These are phyloP conservation scores for Lasiurus borealis DNA, from an alignment of 2,113 vertebrate species.

Conservation along the genomic window DNA sequence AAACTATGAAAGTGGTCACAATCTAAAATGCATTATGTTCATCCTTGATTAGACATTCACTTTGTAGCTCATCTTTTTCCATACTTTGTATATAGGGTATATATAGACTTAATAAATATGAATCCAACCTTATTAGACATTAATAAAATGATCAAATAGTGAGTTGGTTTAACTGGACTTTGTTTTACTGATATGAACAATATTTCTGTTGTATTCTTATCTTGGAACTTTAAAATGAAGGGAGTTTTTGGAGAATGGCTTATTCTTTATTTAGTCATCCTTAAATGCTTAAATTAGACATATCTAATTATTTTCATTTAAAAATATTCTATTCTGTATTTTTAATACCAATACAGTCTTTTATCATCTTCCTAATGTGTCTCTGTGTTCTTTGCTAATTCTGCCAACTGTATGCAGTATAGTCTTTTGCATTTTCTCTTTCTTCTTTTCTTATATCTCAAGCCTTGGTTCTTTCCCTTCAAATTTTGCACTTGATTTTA, in stretches of 20 bases:
- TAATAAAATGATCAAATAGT: neutral
- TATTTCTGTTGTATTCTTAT: neutral
- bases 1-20: neutral
- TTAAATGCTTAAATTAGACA: constrained; percentile 19
- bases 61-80: neutral
- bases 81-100: neutral
- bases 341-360: neutral
- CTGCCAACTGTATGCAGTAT: neutral
- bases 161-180: neutral
- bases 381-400: neutral
- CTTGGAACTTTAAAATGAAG: neutral
- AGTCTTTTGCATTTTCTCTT: neutral
- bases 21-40: neutral
- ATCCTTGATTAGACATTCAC: neutral
- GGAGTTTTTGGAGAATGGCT: neutral
- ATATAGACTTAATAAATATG: neutral
- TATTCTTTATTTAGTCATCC: neutral
- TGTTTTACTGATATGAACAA: neutral
- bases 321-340: neutral
- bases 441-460: neutral
- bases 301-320: neutral
- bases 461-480: neutral
- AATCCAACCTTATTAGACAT: neutral
- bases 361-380: neutral
- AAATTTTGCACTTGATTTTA: neutral